A percentile compares a stretch with the other conserved stretches of the same genome.
These are phyloP conservation scores for Gorsachius magnificus DNA, from an alignment of 2,797 vertebrate species.

Conservation along the genomic window DNA sequence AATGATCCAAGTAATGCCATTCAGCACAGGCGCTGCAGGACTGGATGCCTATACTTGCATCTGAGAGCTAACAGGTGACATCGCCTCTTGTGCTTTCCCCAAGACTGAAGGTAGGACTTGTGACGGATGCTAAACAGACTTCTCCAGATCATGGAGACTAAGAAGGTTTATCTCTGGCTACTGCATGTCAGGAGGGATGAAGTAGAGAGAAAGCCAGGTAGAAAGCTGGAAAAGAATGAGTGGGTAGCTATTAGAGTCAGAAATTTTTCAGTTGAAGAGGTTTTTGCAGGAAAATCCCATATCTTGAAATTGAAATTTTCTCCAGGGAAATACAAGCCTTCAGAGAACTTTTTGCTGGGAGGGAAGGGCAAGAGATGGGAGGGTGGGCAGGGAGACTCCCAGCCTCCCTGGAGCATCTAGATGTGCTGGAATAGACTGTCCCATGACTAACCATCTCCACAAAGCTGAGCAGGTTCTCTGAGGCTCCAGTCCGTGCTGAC, in stretches of 20 bases:
- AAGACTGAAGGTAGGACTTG: not conserved
- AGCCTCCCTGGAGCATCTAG: not conserved
- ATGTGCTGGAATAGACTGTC: not conserved
- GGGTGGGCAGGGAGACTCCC: not conserved
- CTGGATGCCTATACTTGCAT: not conserved
- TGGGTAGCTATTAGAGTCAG: no score
- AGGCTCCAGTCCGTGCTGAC: not conserved
- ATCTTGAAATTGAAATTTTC: not conserved
- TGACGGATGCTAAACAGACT: not conserved
- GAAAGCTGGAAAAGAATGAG: not conserved
- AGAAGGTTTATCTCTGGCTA: not conserved
- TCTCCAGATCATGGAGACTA: not conserved
- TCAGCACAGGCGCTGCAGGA: not conserved
- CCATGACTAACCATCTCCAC: accelerated
- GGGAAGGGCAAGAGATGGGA: not conserved
- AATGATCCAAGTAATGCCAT: not conserved
- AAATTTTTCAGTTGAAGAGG: not conserved
- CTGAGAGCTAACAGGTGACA: not conserved
- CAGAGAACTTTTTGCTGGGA: not conserved
- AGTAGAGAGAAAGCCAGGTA: not conserved
- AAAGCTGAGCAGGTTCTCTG: not conserved
- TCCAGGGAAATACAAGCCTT: not conserved
- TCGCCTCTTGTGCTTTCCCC: not conserved
- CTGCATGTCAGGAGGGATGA: not conserved
- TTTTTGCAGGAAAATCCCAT: not conserved